Base-by-base conservation (phyloP, 2,888 invertebrate species). In the Epirrhoe tristata region DNA sequence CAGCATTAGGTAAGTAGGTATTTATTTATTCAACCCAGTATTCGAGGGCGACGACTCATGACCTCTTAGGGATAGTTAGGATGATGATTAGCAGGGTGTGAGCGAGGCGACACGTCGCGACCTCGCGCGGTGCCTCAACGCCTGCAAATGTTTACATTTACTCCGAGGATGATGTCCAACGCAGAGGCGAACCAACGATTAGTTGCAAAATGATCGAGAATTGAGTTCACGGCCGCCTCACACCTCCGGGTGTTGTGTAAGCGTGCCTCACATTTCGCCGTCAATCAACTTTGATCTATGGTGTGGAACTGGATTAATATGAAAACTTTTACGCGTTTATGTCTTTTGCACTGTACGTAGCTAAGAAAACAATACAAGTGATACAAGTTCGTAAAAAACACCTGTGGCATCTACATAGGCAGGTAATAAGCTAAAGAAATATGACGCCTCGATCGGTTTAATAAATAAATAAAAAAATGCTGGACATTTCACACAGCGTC, bases 131-230 rank as follows among this genome's bases (percentile, higher is more conserved):
- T 84, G 86, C 89, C 81, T 84, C 79, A 78, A 80, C 87, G 91
- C 90, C 89, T 93, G 93, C 89, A 88, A 93, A 93, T 93, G 93
- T 93, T 93, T 93, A 93, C 91, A 93, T 93, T 93, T 93, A 86
- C 85, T 82, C 88, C 88, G 87, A 84, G 83, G 83, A 82, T 84
- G 84, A 82, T 83, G 83, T 79, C 82, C 81, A 82, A 81, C 82
- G 81, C 82, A 81, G 46, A 48, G 34, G 32, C 61, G 54, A 61
- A 83, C 85, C 87, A 83, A 81, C 87, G 89, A 90, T 90, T 87
- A 90, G 89, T 93, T 92, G 93, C 93, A 92, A 93, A 93, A 93
- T 90, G 87, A 86, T 89, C 88, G 88, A 86, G 87, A 88, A 93
- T 92, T 89, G 89, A 92, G 93, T 88, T 93, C 93, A 93, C 88